Evolutionary conservation across 2,113 vertebrate genomes (phyloP).

Genomic region (Vulpes vulpes): DNA sequence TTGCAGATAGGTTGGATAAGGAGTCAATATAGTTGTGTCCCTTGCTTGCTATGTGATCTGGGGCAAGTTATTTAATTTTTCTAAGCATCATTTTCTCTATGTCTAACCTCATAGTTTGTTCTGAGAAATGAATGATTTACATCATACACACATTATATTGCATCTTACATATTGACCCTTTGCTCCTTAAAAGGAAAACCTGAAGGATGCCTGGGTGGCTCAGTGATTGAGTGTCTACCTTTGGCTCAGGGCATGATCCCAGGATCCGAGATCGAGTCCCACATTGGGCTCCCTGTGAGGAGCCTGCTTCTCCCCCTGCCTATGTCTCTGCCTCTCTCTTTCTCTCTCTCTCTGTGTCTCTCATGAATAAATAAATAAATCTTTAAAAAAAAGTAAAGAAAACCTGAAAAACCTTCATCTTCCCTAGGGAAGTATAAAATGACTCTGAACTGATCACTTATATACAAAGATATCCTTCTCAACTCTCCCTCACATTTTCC

Average conservation of each 20-base stretch:
- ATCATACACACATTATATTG: not conserved
- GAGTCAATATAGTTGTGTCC: not conserved
- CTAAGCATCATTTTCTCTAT: not conserved
- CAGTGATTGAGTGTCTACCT: no score
- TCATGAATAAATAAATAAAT: no score
- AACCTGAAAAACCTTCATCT: not conserved
- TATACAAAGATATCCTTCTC: not conserved
- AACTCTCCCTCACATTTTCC: not conserved
- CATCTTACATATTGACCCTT: not conserved
- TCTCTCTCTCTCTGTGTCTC: no score
- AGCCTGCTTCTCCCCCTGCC: no score
- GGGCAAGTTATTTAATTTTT: not conserved
- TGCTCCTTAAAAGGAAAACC: not conserved
- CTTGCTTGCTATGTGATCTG: not conserved
- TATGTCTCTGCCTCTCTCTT: no score
- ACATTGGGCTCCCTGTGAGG: no score
- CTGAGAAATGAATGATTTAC: slow-evolving; percentile 1
- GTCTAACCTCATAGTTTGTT: not conserved
- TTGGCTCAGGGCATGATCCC: no score
- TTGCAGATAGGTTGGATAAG: not conserved
- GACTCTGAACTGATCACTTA: not conserved
- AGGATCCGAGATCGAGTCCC: no score
- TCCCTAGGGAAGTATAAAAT: not conserved
- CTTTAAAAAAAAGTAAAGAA: not conserved
- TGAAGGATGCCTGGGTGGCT: not conserved